These are phyloP conservation scores for Macaria liturata DNA, from an alignment of 2,888 invertebrate species.

Conservation along the genomic window DNA sequence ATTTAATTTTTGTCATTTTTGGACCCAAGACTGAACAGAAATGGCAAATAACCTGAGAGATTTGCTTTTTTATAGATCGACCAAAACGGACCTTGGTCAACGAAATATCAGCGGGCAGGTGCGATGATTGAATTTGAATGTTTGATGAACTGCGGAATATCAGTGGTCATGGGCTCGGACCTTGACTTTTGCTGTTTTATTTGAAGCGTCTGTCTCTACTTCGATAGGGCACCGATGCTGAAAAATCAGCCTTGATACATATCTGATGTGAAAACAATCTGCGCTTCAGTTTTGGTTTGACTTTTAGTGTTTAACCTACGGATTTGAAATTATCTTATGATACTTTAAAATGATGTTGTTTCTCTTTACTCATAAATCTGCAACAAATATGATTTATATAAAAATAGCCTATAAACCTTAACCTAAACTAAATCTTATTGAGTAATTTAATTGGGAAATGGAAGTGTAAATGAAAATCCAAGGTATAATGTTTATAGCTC, in stretches of 20 bases:
- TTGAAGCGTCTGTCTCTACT: constrained; percentile 16
- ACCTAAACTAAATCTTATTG: too few relatives aligned
- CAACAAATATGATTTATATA: too few relatives aligned
- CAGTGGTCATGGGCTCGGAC: constrained; percentile 45
- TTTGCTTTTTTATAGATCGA: constrained; percentile 54
- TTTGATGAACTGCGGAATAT: constrained; percentile 61
- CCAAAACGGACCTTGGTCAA: constrained; percentile 51
- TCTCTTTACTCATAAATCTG: too few relatives aligned
- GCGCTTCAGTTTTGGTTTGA: too few relatives aligned
- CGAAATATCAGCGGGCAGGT: constrained; percentile 67
- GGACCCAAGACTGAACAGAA: constrained; percentile 11
- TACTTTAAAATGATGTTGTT: too few relatives aligned
- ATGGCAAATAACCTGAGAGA: constrained; percentile 12
- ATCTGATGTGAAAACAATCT: not conserved
- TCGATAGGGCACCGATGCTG: not conserved
- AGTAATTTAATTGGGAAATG: not conserved
- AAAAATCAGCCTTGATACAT: constrained; percentile 1
- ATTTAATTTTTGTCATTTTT: constrained; percentile 23
- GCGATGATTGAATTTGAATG: constrained; percentile 78
- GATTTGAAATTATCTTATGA: too few relatives aligned
- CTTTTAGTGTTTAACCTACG: too few relatives aligned
- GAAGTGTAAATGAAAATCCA: constrained; percentile 29
- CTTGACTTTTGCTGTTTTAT: constrained; percentile 44
- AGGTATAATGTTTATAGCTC: constrained; percentile 50
- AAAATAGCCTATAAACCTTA: too few relatives aligned